Conservation (phyloP, 1,140 invertebrate species). For the Brachionus rotundiformis region DNA sequence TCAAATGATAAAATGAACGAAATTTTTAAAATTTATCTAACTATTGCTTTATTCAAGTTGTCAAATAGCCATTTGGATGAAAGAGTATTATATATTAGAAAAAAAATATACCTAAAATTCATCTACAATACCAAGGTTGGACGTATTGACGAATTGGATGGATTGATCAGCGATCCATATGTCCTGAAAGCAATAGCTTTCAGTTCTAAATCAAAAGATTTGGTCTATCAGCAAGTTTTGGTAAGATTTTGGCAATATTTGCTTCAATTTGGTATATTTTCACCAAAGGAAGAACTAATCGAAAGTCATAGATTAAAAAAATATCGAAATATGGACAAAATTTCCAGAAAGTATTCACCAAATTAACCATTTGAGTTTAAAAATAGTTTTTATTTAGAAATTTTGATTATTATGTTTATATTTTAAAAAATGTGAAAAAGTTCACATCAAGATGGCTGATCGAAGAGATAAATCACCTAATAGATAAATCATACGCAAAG, state of each 20-base stretch:
- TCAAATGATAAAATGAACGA: too few species aligned
- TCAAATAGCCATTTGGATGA: not conserved
- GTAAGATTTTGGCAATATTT: not conserved
- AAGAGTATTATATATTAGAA: too few species aligned
- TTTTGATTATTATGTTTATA: conserved; percentile 1
- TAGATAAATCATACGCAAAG: not conserved
- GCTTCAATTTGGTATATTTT: too few species aligned
- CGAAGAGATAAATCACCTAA: not conserved
- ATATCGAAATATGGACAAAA: not conserved
- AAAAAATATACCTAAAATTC: too few species aligned
- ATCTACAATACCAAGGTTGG: not conserved
- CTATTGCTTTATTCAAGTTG: too few species aligned
- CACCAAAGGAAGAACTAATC: not conserved
- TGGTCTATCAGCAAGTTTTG: not conserved
- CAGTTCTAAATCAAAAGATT: not conserved
- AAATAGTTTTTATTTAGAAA: not conserved
- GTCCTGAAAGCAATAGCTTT: not conserved
- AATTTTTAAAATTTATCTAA: too few species aligned
- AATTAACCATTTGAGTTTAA: not conserved
- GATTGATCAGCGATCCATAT: not conserved
- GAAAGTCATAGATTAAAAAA: not conserved
- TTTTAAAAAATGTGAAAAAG: not conserved
- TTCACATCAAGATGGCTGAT: not conserved
- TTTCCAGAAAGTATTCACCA: not conserved
- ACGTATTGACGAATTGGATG: not conserved